Evolutionary conservation across 2,797 vertebrate species (phyloP).

Genomic region (Lemur catta): DNA sequence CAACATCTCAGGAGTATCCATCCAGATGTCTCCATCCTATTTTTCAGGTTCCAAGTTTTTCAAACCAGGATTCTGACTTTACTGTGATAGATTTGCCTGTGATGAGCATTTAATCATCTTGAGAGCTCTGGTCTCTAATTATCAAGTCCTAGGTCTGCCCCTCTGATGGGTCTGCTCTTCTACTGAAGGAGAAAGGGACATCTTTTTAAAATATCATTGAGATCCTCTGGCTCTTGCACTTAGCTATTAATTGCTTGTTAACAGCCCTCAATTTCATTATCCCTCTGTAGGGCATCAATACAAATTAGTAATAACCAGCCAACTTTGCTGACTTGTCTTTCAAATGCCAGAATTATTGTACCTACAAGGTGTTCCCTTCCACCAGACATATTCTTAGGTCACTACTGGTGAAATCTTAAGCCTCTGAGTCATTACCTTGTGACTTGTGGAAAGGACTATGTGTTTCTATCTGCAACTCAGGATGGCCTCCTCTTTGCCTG

Average conservation of each 20-base stretch:
- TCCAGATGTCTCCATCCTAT: neutral
- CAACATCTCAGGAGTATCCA: neutral
- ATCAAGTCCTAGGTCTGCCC: neutral
- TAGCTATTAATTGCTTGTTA: slow-evolving; percentile 32
- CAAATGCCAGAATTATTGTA: neutral
- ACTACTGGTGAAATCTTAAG: neutral
- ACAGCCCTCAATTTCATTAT: neutral
- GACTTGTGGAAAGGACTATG: neutral
- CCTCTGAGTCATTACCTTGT: neutral
- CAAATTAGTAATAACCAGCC: slow-evolving; percentile 36
- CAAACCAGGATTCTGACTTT: neutral
- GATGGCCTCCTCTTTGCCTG: neutral
- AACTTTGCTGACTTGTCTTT: neutral
- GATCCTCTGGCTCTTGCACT: neutral
- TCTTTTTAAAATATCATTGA: slow-evolving; percentile 6
- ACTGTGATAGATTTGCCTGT: neutral
- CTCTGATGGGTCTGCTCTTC: slow-evolving; percentile 13
- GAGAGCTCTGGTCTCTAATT: neutral
- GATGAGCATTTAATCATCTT: neutral
- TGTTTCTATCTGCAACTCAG: neutral
- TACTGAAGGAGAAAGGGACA: neutral
- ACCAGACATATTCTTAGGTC: neutral
- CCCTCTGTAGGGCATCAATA: slow-evolving; percentile 4
- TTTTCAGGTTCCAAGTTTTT: slow-evolving; percentile 19
- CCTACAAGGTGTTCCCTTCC: neutral